Evolutionary conservation across 30 jellyfish, hydroid and myxozoan species (phyloP), one percentile per base, ranked within the genome.

Genomic region (Aurelia aurita): DNA sequence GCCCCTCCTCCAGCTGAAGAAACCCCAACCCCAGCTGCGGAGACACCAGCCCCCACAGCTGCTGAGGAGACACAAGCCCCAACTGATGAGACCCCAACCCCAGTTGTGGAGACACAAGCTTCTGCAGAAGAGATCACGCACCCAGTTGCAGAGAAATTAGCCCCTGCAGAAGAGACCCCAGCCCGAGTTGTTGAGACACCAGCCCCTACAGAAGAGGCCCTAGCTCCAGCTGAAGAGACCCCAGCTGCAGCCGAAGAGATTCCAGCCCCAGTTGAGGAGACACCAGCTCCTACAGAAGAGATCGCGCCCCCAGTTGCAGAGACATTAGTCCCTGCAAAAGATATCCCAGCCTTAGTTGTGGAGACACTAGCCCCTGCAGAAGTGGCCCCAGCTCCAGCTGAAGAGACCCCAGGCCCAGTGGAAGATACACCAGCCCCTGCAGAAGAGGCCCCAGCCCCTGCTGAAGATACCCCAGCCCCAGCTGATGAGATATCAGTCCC

Each of bases 241-340:
- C 23, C 32, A 67, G 79, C 43, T 21, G 11, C 79, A 67, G 26
- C 59, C 10, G 79, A 18, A 35, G 86, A 53, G 60, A 13, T 5
- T 15, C 20, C 75, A 1, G 54, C 34, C 9, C 27, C 34, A 66
- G 3, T 9, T 9, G 58, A 0, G 58, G 22, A 66, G 14, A 14
- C 5, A 8, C 23, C 32, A 67, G 79, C 43, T 21, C 26, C 79
- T 27, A 15, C 59, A 14, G 79, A 18, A 35, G 86, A 53, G 60
- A 13, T 59, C 22, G 18, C 35, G 1, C 15, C 23, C 35, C 12
- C 58, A 28, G 25, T 3, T 20, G 46, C n/a, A 49, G 71, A 44
- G 16, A 3, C 69, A 1, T 22, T 0, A 26, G 26, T 20, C 22
- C 46, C 69, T 10, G 53, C 8, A 72, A 45, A 4, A 27, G 44